Conservation (phyloP, 2,113 vertebrate genomes). For the Tenrec ecaudatus region DNA sequence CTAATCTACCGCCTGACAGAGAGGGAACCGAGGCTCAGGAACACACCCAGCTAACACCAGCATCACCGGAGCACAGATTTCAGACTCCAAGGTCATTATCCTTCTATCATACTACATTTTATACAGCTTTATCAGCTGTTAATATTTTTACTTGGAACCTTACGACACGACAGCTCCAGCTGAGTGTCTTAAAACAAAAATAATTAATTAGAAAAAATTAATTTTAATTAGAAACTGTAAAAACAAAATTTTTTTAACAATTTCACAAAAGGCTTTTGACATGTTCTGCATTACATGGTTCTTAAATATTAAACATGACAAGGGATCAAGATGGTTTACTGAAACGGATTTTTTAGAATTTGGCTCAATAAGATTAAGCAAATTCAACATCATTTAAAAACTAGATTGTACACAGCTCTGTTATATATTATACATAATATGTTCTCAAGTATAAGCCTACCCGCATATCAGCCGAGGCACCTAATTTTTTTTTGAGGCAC, state of each 20-base stretch:
- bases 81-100: not conserved
- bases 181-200: not conserved
- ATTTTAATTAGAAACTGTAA: not conserved
- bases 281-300: not conserved
- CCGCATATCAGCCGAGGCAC: no score
- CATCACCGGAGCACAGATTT: not conserved
- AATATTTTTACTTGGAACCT: slow-evolving; percentile 55
- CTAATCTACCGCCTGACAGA: not conserved
- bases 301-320: not conserved
- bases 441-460: no score
- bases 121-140: slow-evolving; percentile 6
- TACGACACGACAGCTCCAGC: not conserved
- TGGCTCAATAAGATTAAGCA: not conserved
- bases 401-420: not conserved
- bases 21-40: not conserved
- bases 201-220: not conserved
- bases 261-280: slow-evolving; percentile 21
- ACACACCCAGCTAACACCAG: not conserved
- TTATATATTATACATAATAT: not conserved
- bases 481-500: no score
- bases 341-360: not conserved
- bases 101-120: not conserved
- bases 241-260: not conserved
- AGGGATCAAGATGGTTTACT: not conserved
- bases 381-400: slow-evolving; percentile 32